Conservation (phyloP, 53 echinoderm and acorn worm genomes). For the Paelopatides confundens region DNA sequence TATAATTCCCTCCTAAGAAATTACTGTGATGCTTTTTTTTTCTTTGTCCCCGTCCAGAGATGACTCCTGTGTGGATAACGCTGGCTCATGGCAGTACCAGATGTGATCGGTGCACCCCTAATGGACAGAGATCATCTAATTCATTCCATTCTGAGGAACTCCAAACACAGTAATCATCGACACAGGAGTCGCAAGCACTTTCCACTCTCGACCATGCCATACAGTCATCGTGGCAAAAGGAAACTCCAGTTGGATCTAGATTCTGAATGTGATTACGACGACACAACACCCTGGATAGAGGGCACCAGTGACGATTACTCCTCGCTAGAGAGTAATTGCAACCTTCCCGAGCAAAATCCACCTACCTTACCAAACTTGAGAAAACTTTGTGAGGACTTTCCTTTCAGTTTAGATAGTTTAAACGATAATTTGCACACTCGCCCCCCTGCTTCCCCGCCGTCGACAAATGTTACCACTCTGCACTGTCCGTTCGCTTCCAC, state of each 20-base stretch:
- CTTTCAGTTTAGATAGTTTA: slow-evolving; percentile 94
- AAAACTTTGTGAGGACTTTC: slow-evolving; percentile 67
- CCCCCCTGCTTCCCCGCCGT: slow-evolving; percentile 8
- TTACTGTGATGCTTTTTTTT: too few species aligned
- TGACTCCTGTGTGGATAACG: not conserved
- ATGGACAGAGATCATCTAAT: slow-evolving; percentile 6
- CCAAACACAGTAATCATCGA: slow-evolving; percentile 18
- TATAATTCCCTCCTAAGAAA: too few species aligned
- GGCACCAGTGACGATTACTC: slow-evolving; percentile 32
- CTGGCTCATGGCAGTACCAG: slow-evolving; percentile 20
- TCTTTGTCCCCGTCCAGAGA: not conserved
- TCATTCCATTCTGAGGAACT: not conserved
- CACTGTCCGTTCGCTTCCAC: slow-evolving; percentile 33
- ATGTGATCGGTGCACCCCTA: slow-evolving; percentile 12
- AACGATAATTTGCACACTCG: slow-evolving; percentile 88
- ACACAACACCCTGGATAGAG: slow-evolving; percentile 21
- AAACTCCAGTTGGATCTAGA: slow-evolving; percentile 44
- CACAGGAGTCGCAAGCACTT: slow-evolving; percentile 26
- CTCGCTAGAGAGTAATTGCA: slow-evolving; percentile 28
- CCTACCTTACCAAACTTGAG: slow-evolving; percentile 15
- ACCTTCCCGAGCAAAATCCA: not conserved
- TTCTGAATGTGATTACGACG: slow-evolving; percentile 9
- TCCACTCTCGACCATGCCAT: slow-evolving; percentile 42
- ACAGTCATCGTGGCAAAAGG: slow-evolving; percentile 42
- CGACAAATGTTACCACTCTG: not conserved